Conservation (phyloP, 2,888 invertebrate species). For the Periphyllus acericola region DNA sequence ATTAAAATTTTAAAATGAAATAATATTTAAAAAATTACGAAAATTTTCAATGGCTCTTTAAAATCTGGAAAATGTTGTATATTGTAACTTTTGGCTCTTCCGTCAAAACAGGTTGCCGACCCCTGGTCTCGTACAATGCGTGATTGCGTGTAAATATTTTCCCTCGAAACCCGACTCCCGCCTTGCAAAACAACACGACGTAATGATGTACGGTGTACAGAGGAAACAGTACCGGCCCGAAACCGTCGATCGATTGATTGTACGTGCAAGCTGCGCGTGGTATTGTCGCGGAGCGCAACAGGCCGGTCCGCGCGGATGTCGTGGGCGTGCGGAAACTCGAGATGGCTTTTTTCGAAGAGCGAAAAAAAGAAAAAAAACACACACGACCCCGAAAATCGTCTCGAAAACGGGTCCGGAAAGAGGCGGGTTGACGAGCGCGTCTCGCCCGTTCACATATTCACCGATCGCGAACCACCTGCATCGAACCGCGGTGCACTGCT, state of each 20-base stretch:
- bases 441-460: neutral
- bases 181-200: neutral
- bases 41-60: no score
- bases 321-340: slow-evolving; percentile 53
- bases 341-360: slow-evolving; percentile 7
- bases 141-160: neutral
- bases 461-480: slow-evolving; percentile 40
- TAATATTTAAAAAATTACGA: no score
- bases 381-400: neutral
- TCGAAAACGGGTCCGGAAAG: slow-evolving; percentile 13
- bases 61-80: no score
- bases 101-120: no score
- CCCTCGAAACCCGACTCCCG: neutral
- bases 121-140: no score
- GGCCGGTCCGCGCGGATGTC: neutral
- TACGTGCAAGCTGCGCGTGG: neutral
- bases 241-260: no score
- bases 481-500: no score
- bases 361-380: neutral
- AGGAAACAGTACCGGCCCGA: neutral
- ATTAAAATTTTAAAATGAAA: no score
- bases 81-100: no score
- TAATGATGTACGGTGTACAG: neutral
- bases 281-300: neutral
- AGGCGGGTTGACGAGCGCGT: slow-evolving; percentile 5